Percentiles rank a stretch among this genome's conserved stretches.
These are phyloP conservation scores for Crossaster papposus DNA, from an alignment of 53 echinoderm and acorn worm genomes.

Conservation along the genomic window DNA sequence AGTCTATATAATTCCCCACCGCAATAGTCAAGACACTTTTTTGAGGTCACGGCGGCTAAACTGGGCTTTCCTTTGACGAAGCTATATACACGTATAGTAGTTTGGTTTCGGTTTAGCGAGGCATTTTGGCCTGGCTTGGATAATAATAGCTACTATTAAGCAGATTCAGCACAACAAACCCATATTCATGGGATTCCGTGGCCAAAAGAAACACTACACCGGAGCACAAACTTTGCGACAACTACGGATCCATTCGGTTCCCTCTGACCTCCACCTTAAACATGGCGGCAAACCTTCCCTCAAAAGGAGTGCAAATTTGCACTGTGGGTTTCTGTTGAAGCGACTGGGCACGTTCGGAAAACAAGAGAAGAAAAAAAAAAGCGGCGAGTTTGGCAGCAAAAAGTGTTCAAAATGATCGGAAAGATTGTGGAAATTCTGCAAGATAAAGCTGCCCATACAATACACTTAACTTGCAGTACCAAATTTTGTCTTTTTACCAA, in stretches of 20 bases:
- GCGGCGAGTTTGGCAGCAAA: background rate
- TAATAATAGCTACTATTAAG: conserved; percentile 50
- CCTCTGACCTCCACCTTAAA: conserved; percentile 37
- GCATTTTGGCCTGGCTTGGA: conserved; percentile 16
- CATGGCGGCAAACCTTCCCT: conserved; percentile 53
- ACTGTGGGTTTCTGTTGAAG: conserved; percentile 11
- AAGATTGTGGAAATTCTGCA: background rate
- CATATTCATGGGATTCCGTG: conserved; percentile 33
- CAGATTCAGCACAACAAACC: conserved; percentile 34
- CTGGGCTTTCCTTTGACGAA: conserved; percentile 45
- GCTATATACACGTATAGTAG: too few species aligned
- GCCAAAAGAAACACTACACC: conserved; percentile 40
- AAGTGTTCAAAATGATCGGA: conserved; percentile 2
- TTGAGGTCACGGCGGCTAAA: conserved; percentile 34
- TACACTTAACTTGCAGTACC: background rate
- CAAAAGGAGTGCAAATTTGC: conserved; percentile 56
- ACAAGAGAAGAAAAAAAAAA: conserved; percentile 23
- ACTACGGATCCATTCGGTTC: conserved; percentile 4
- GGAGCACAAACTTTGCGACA: background rate
- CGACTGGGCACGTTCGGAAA: conserved; percentile 58
- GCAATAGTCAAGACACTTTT: conserved; percentile 53
- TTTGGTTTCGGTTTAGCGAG: background rate
- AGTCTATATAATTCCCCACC: conserved; percentile 27
- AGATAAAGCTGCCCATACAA: background rate
- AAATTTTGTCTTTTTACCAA: background rate